Percentiles rank a stretch among this genome's conserved stretches.
Conservation (phyloP, 2,113 vertebrate species). For the Cynopterus brachyotis region DNA sequence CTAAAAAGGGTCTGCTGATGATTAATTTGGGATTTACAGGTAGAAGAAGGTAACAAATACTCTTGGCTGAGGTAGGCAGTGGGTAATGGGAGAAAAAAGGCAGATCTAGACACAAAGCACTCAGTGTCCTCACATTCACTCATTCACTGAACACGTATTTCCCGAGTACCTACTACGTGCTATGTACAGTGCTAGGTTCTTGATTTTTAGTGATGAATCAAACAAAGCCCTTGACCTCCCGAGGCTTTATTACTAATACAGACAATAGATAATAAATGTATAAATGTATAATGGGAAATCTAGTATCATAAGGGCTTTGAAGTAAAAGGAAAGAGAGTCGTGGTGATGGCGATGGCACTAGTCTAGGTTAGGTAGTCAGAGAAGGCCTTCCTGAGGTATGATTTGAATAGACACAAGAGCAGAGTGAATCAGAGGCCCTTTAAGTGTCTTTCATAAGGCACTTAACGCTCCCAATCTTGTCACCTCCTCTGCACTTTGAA, state of each 20-base stretch:
- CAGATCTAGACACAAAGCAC: not conserved
- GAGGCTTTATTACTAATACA: not conserved
- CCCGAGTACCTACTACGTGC: not conserved
- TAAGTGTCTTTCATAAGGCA: not conserved
- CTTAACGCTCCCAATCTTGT: not conserved
- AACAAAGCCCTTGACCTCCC: not conserved
- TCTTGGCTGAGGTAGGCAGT: not conserved
- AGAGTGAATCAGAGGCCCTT: not conserved
- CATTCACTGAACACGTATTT: not conserved
- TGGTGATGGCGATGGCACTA: not conserved
- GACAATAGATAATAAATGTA: not conserved
- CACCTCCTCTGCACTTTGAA: not conserved
- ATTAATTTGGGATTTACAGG: not conserved
- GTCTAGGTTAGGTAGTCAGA: not conserved
- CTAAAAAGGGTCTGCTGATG: not conserved
- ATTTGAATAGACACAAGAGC: not conserved
- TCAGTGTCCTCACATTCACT: not conserved
- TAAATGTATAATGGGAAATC: not conserved
- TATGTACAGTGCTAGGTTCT: not conserved
- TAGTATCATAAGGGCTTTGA: not conserved
- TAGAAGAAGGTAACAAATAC: not conserved
- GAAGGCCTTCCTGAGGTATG: not conserved
- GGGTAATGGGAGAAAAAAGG: not conserved
- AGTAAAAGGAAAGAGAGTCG: not conserved
- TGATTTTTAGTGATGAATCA: not conserved